Evolutionary conservation across 2,888 invertebrate genomes (phyloP), one percentile per base, ranked within the genome.

Genomic region (Diarsia mendica): DNA sequence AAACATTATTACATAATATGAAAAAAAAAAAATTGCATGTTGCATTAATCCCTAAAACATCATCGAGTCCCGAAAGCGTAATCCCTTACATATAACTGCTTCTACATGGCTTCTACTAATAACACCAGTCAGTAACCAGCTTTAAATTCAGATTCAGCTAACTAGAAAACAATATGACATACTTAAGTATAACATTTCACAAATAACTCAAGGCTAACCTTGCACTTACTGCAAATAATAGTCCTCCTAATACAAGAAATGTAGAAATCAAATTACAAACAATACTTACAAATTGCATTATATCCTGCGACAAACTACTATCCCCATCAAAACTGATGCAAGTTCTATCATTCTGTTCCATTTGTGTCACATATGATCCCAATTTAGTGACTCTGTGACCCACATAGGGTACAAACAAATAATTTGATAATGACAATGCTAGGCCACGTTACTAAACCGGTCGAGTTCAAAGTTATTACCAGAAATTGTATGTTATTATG

Each of bases 321-420:
- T 23, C 51, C n/a, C n/a, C n/a, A n/a, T 46, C 18, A 23, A 49
- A 9, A 28, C 23, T 80, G 67, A n/a, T 67, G 85, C 64, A 85
- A 81, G 46, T 18, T 33, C 18, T 49, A 33, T 66, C 44, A 15
- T 49, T 51, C 53, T 51, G 53, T 44, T 11, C 49, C 23, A 65
- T 66, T 70, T 65, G 33, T 61, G 55, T 82, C 63, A 71, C 64
- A 70, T 33, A 49, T 4, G 51, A 6, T 28, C 33, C 53, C 60
- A 85, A 67, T 71, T 53, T 49, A 18, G 60, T 69, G 49, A 61
- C 60, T 61, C 65, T 23, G 55, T 72, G 80, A 61, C 72, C 73
- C 49, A 74, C 63, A 73, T 76, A 20, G 60, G 13, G n/a, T 55
- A 67, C 71, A 51, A 55, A 72, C 66, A 74, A 72, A 73, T 72